Percentiles rank a stretch among this genome's conserved stretches.
Evolutionary conservation across 2,113 vertebrate species (phyloP).

Genomic region (Diphyllodes magnificus): DNA sequence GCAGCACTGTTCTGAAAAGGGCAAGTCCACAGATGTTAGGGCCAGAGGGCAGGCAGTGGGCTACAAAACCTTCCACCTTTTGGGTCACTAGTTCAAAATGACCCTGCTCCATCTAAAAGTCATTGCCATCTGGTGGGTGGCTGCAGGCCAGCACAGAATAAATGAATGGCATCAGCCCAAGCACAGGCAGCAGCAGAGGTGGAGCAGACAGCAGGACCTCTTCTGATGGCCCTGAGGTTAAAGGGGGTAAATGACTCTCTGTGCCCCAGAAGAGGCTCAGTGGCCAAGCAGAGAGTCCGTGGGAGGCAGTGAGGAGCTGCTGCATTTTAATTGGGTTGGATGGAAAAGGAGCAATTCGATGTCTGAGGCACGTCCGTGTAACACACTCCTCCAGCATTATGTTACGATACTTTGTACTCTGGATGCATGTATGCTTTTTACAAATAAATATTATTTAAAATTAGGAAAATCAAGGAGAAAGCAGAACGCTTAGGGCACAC

Average conservation of each 20-base stretch:
- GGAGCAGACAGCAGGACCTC: neutral
- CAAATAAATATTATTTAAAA: neutral
- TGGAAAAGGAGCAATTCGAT: neutral
- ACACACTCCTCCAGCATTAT: neutral
- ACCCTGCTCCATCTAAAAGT: constrained; percentile 16
- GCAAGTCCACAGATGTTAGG: constrained; percentile 30
- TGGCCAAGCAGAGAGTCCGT: neutral
- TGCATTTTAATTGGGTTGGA: neutral
- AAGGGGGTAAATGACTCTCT: neutral
- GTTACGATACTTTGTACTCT: fast-evolving
- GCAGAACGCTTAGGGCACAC: neutral
- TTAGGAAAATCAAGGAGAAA: neutral
- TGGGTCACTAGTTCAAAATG: constrained; percentile 19
- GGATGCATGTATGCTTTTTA: neutral
- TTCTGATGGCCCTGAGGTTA: neutral
- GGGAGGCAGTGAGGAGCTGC: neutral
- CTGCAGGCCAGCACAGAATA: neutral
- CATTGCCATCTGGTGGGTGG: constrained; percentile 48
- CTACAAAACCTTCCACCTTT: constrained; percentile 12
- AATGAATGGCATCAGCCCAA: neutral
- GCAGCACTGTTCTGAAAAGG: neutral
- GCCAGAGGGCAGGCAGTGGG: constrained; percentile 28
- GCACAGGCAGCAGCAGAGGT: neutral
- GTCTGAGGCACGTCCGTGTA: neutral
- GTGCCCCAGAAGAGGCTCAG: neutral